Base-by-base conservation (phyloP, 1,140 invertebrate species). In the Zaprionus gabonicus region DNA sequence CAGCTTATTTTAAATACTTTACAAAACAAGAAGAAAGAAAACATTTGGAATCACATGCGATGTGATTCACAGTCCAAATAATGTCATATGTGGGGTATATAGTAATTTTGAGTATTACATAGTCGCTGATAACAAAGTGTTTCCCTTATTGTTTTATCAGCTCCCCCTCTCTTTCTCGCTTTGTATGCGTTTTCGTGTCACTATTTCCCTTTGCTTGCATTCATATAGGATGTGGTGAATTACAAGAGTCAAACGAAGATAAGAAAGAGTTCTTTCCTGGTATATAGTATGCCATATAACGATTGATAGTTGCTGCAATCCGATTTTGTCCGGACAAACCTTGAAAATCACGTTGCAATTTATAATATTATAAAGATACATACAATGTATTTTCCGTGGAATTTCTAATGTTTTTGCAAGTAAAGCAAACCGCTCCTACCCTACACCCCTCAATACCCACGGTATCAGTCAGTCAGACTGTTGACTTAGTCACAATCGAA, bases 401-500 rank as follows among this genome's bases (percentile, higher is more conserved):
- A 51, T 25, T 25, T 25, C 10, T 23, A 25, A 12, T 25, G 46
- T 51, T 51, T n/a, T 20, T 20, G 15, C 41, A 2, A 46, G 41
- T 46, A 41, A 41, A n/a, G 38, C 36, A 38, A 41, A 23, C 38
- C 12, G 12, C 4, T 7, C 4, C 31, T 34, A 34, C 31, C 31
- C 31, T 10, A 23, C 7, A 38, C 0, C 31, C 9, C 13, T 38
- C 36, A 15, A 38, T 15, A 46, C 28, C 17, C 59, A 25, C 23
- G 25, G 15, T n/a, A 49, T 49, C 46, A 23, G 3, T 49, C 60
- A 28, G 25, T 28, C 4, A 4, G 28, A 23, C 49, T 27, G 46
- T 34, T 36, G 5, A 38, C 9, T 55, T 65, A 65, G 63, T 65
- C 51, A 55, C 9, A 41, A 55, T 10, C 34, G 17, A 12, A 13